Percentiles rank a stretch among this genome's conserved stretches.
phyloP scores from a whole-genome alignment of 2,888 invertebrate genomes.

The Glaucopsyche alexis region DNA sequence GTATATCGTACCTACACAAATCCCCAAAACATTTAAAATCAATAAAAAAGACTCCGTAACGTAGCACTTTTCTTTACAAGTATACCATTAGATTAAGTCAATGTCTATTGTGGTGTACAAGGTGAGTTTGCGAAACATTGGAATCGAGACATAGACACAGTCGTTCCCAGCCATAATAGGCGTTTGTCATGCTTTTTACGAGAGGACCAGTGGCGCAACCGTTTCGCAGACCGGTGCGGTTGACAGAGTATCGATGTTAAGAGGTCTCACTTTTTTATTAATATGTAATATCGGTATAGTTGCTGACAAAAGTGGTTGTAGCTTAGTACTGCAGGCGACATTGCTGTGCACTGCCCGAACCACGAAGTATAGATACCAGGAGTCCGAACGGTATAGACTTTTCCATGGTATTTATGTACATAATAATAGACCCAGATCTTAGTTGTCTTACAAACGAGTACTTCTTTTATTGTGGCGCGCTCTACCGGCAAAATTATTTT shows the following conservation, averaged over 20 bases:
- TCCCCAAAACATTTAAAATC: too few relatives aligned
- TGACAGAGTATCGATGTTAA: constrained; percentile 43
- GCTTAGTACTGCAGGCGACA: too few relatives aligned
- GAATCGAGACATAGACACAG: constrained; percentile 46
- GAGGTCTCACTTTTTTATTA: constrained; percentile 57
- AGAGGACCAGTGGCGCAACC: constrained; percentile 43
- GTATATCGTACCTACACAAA: too few relatives aligned
- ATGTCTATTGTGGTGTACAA: constrained; percentile 56
- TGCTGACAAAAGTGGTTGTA: not conserved
- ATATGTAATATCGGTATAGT: constrained; percentile 27
- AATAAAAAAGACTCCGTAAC: too few relatives aligned
- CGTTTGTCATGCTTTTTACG: constrained; percentile 56
- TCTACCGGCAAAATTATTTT: too few relatives aligned
- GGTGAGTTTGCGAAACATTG: constrained; percentile 58
- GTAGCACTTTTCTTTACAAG: constrained; percentile 34
- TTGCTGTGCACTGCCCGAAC: too few relatives aligned
- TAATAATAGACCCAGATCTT: too few relatives aligned
- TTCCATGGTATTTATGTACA: too few relatives aligned
- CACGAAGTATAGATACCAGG: too few relatives aligned
- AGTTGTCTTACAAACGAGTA: too few relatives aligned
- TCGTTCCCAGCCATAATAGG: constrained; percentile 48
- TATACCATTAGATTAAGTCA: constrained; percentile 51
- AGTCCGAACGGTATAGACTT: too few relatives aligned
- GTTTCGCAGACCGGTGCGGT: constrained; percentile 43
- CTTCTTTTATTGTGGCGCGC: too few relatives aligned